Conservation (phyloP, 2,888 invertebrate species). For the Silvanus unidentatus region DNA sequence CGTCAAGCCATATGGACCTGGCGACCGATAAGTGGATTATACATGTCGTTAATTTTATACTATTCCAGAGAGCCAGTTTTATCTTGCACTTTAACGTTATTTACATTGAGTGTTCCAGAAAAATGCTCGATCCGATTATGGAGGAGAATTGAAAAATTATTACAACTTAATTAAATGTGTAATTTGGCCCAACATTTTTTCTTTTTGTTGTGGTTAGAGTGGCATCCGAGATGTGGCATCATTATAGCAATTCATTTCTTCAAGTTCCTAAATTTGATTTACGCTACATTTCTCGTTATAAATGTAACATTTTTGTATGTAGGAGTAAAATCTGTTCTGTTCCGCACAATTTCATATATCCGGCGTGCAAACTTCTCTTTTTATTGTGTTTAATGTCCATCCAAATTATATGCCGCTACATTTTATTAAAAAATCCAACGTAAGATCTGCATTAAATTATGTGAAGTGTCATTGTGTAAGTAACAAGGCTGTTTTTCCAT, state of each 20-base stretch:
- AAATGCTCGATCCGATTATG: too few species aligned
- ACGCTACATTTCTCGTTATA: slow-evolving; percentile 20
- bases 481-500: too few species aligned
- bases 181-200: too few species aligned
- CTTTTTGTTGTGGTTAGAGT: too few species aligned
- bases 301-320: slow-evolving; percentile 19
- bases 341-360: slow-evolving; percentile 24
- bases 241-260: slow-evolving; percentile 1
- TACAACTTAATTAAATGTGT: too few species aligned
- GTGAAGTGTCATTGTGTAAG: too few species aligned
- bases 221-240: too few species aligned
- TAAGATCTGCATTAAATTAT: too few species aligned
- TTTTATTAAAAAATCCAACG: too few species aligned
- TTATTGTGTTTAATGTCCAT: too few species aligned
- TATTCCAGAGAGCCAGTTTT: neutral
- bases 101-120: neutral
- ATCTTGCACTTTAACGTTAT: slow-evolving; percentile 1
- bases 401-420: too few species aligned
- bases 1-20: neutral
- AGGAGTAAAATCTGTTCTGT: slow-evolving; percentile 20
- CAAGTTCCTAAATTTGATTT: slow-evolving; percentile 12
- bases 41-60: slow-evolving; percentile 2
- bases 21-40: slow-evolving; percentile 3
- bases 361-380: slow-evolving; percentile 1
- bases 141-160: too few species aligned